Base-by-base conservation (phyloP, 2,888 invertebrate species). In the Athalia circularis region DNA sequence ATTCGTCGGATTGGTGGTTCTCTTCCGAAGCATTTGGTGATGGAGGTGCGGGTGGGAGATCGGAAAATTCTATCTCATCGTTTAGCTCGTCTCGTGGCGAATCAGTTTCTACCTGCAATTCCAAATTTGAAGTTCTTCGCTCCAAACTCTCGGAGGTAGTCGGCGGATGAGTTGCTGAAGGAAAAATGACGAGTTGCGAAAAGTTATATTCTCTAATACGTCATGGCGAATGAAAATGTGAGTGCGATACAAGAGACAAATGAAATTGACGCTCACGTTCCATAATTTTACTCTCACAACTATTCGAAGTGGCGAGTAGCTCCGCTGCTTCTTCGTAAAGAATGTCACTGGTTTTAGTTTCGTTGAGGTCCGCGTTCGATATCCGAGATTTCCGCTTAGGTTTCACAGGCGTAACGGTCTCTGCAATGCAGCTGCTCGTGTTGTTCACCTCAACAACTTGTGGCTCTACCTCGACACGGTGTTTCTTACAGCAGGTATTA, bases 401-500 rank as follows among this genome's bases (percentile, higher is more conserved):
- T 80, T 86, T 87, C 54, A 81, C 77, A 7, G 86, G 85, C 48
- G 82, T 84, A 70, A 78, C 61, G 65, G 81, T 84, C 50, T 80
- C 75, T 15, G 62, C 3, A 11, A 43, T 52, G 29, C 29, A 29
- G 2, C 50, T 50, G 6, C 50, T 75, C 79, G 76, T 80, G 81
- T 52, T 79, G 79, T 77, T 79, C 9, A 57, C 72, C 48, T 81
- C 82, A 1, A 76, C 76, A 15, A 74, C 50, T n/a, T 79, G 81
- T 3, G 75, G 43, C 70, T 83, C 81, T 47, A 77, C 72, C 45
- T 77, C 79, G 50, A 77, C 65, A 13, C 80, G 79, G 13, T 79
- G 80, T 62, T 78, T 80, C 4, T 70, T 68, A 72, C 88, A 87
- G 67, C 87, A 88, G 3, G 82, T 80, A 76, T 90, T 90, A 75